Evolutionary conservation across 2,888 invertebrate genomes (phyloP).

Genomic region (Agrochola lychnidis): DNA sequence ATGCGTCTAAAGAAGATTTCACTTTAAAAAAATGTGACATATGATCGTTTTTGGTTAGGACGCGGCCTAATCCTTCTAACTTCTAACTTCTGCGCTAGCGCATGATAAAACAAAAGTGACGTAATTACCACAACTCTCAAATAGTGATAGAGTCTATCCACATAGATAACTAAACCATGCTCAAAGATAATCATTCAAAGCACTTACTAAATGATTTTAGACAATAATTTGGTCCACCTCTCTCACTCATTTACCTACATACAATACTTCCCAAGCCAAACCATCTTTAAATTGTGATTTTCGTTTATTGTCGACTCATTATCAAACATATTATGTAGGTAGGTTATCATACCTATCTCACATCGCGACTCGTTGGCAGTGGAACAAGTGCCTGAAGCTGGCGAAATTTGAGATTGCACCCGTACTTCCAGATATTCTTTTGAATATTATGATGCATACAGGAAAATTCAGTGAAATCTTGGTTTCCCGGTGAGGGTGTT

Average conservation of each 20-base stretch:
- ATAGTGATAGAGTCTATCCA: neutral
- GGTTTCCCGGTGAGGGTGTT: neutral
- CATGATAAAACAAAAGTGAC: neutral
- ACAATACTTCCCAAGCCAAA: neutral
- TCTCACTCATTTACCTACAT: neutral
- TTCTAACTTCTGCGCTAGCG: too few relatives aligned
- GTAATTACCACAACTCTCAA: neutral
- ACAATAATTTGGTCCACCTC: neutral
- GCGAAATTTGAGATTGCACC: constrained; percentile 5
- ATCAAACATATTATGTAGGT: neutral
- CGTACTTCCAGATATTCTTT: neutral
- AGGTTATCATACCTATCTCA: neutral
- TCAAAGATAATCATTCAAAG: neutral
- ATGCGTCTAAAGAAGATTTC: too few relatives aligned
- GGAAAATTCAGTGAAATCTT: neutral
- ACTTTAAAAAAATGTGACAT: too few relatives aligned
- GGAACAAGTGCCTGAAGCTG: neutral
- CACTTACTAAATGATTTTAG: neutral
- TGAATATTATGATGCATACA: neutral
- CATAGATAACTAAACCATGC: neutral
- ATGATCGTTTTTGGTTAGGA: neutral
- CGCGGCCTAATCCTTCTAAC: neutral
- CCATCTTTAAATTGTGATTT: neutral
- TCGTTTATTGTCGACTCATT: neutral
- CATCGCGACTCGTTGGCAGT: constrained; percentile 5